These are phyloP conservation scores for Panagrolaimus sp. DNA, from an alignment of 1,140 invertebrate genomes.

Conservation along the genomic window DNA sequence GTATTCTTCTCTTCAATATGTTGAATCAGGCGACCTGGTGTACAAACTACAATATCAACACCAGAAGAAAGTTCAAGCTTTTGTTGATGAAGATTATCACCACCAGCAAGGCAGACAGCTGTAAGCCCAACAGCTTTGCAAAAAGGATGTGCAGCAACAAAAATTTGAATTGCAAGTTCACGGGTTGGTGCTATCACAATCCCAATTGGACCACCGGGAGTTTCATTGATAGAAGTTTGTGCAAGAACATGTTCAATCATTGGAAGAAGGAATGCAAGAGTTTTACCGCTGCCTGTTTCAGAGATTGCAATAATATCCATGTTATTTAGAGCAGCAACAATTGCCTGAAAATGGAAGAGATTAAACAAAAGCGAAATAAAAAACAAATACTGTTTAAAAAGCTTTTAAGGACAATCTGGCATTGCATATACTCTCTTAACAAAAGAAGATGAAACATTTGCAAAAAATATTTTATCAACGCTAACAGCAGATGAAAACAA, in stretches of 20 bases:
- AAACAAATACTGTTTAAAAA: no score
- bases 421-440: not conserved
- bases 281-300: slow-evolving; percentile 43
- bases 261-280: slow-evolving; percentile 53
- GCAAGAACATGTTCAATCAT: slow-evolving; percentile 45
- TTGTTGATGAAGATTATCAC: slow-evolving; percentile 28
- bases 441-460: not conserved
- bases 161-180: slow-evolving; percentile 56
- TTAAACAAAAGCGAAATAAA: no score
- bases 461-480: not conserved
- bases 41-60: slow-evolving; percentile 73
- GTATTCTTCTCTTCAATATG: slow-evolving; percentile 38
- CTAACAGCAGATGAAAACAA: not conserved
- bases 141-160: slow-evolving; percentile 52
- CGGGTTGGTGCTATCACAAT: slow-evolving; percentile 53
- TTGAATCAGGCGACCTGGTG: slow-evolving; percentile 77
- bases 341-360: not conserved
- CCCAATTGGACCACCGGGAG: slow-evolving; percentile 50
- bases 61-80: slow-evolving; percentile 23
- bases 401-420: slow-evolving; percentile 1
- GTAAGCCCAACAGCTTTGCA: slow-evolving; percentile 48
- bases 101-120: slow-evolving; percentile 36
- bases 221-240: slow-evolving; percentile 14
- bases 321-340: not conserved
- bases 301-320: slow-evolving; percentile 2